Evolutionary conservation across 1,140 invertebrate genomes (phyloP), one percentile per base, ranked within the genome.

Genomic region (Gonioctena quinquepunctata): DNA sequence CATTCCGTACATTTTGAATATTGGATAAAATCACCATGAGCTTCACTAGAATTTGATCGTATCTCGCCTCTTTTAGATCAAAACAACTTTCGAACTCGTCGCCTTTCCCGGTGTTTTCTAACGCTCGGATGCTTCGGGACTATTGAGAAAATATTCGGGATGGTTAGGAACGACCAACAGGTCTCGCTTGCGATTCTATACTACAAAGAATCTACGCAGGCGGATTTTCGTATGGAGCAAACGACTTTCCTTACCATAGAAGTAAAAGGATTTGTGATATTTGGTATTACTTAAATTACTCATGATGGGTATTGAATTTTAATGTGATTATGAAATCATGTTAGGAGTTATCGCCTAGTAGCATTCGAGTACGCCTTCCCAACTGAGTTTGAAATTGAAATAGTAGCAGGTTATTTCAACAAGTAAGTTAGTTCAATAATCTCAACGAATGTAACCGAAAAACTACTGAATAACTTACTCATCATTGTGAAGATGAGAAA

Each of bases 1-100:
- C 89, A 94, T 92, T 16, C 94, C 94, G 83, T 96, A 96, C 93
- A 95, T 95, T 42, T 66, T 82, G 25, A 18, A 42, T 7, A 42
- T 42, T n/a, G n/a, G n/a, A n/a, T n/a, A n/a, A n/a, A n/a, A n/a
- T n/a, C n/a, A n/a, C n/a, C n/a, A n/a, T n/a, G n/a, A n/a, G n/a
- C n/a, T n/a, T n/a, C n/a, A n/a, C n/a, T n/a, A n/a, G n/a, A n/a
- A n/a, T n/a, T n/a, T n/a, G n/a, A n/a, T n/a, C n/a, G n/a, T n/a
- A n/a, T n/a, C n/a, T n/a, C n/a, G n/a, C n/a, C 4, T 42, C 33
- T 42, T 42, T n/a, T n/a, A 42, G 2, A 42, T 13, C 16, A 4
- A 42, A 42, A 42, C 33, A 42, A 11, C 16, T 3, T 13, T 11
- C 33, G 8, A 42, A 42, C 33, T 2, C 11, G 1, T 42, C 8